Percentiles rank a stretch among this genome's conserved stretches.
phyloP scores from a whole-genome alignment of 2,888 invertebrate species.

The Diarsia dahlii region DNA sequence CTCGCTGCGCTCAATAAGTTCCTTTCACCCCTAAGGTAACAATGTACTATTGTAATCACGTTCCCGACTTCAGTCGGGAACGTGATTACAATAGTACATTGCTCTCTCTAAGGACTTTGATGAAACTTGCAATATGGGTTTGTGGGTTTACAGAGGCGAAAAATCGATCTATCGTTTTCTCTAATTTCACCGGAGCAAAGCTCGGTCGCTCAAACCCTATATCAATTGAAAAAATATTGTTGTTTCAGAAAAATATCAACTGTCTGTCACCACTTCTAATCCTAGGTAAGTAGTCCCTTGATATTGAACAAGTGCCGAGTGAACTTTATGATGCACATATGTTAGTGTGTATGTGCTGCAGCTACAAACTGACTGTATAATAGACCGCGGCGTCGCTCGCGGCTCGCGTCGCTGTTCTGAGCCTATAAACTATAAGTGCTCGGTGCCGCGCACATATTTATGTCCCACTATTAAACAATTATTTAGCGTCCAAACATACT shows the following conservation, averaged over 20 bases:
- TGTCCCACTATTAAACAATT: constrained; percentile 53
- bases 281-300: not conserved
- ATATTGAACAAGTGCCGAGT: not conserved
- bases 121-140: too few species aligned
- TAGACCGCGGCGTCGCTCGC: not conserved
- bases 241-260: too few species aligned
- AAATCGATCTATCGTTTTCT: not conserved
- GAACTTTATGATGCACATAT: not conserved
- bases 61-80: too few species aligned
- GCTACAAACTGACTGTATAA: not conserved
- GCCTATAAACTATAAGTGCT: constrained; percentile 46
- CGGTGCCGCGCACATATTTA: constrained; percentile 36
- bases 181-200: not conserved
- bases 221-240: too few species aligned
- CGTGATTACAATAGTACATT: too few species aligned
- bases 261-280: not conserved
- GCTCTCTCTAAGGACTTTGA: too few species aligned
- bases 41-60: too few species aligned
- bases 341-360: not conserved
- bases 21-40: too few species aligned
- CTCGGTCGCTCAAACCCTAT: not conserved
- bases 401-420: constrained; percentile 2
- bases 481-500: constrained; percentile 32
- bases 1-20: too few species aligned
- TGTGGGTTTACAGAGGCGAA: not conserved